Conservation (phyloP, 2,113 vertebrate genomes). For the Pygoscelis antarcticus region DNA sequence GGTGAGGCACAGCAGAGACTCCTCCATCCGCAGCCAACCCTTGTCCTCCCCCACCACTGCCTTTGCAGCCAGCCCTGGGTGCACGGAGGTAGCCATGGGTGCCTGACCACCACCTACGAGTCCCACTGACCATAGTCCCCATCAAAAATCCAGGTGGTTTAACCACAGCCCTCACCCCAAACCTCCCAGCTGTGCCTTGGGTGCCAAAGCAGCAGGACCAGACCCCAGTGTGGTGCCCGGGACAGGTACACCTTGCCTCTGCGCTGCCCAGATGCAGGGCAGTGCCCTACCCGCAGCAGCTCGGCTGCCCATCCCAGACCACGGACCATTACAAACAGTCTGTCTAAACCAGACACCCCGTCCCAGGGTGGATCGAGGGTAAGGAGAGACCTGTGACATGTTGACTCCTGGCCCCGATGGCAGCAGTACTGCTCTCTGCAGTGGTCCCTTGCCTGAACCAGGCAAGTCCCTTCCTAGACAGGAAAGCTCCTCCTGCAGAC, state of each 20-base stretch:
- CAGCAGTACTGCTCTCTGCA: neutral
- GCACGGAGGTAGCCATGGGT: neutral
- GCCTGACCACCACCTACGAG: accelerated
- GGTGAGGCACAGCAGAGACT: neutral
- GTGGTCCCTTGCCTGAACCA: neutral
- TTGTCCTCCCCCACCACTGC: accelerated
- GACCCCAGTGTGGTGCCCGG: accelerated
- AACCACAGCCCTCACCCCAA: neutral
- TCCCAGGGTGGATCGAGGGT: accelerated
- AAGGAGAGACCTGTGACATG: neutral
- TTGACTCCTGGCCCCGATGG: neutral
- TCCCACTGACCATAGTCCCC: neutral
- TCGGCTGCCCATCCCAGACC: neutral
- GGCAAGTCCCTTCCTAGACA: neutral
- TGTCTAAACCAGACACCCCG: neutral
- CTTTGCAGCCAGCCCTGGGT: neutral
- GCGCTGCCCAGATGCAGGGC: neutral
- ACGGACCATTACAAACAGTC: neutral
- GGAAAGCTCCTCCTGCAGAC: neutral
- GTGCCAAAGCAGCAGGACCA: neutral
- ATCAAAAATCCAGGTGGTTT: neutral
- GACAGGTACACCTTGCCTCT: neutral
- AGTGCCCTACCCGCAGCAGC: neutral
- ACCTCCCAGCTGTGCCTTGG: accelerated
- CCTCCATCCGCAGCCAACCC: neutral